Base-by-base conservation (phyloP, 2,113 vertebrate species). In the Panthera leo region DNA sequence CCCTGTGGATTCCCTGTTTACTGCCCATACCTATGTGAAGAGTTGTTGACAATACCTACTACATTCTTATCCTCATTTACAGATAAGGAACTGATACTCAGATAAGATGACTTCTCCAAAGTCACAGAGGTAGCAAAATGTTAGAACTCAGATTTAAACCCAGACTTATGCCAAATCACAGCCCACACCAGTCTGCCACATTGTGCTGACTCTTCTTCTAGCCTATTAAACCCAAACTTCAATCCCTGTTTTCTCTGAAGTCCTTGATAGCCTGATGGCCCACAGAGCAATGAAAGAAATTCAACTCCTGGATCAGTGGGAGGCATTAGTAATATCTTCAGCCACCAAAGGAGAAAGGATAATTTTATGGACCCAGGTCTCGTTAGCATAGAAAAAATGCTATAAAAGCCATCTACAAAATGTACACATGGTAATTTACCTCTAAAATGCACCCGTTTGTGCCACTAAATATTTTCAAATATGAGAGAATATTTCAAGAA, bases 401-500 rank as follows among this genome's bases (percentile, higher is more conserved):
- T 51, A 68, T 89, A 82, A 91, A 97, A 87, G 5, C 61, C 29
- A 85, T 85, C 42, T 95, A 45, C 80, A 95, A 97, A 95, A 92
- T 92, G 45, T 78, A 88, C 45, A 78, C 19, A 92, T 48, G 85
- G 25, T 82, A 96, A 96, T 94, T 98, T 31, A 85, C 91, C 55
- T 96, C 73, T 88, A 85, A 97, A 95, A 93, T 89, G 16, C 0
- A 96, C 68, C 29, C 70, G 94, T 78, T 94, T 67, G 23, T 94
- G 58, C 45, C 29, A 82, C 65, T 82, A 94, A 96, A 48, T 94
- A 68, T 95, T 67, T 97, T 95, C 90, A 95, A 95, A 95, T 67
- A 96, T 18, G 29, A 71, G 25, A 91, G 27, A 12, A 36, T 71
- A 90, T 55, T 97, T 95, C 36, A 86, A 94, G 36, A 67, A 80